Evolutionary conservation across 2,888 invertebrate genomes (phyloP).

Genomic region (Troglohyphantes excavatus): DNA sequence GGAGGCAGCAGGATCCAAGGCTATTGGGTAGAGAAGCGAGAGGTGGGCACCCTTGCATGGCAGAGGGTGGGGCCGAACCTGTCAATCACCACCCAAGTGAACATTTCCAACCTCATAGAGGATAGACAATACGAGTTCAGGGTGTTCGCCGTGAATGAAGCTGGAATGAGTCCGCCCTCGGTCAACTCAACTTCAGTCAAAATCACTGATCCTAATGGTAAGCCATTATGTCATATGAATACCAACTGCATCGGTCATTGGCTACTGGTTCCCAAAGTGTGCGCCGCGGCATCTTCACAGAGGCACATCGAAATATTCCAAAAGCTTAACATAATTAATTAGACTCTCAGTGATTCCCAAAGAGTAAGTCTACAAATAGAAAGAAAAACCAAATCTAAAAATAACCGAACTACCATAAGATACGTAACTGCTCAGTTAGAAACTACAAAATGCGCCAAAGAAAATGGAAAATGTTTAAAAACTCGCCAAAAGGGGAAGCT

Average conservation of each 20-base stretch:
- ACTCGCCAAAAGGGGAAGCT: no score
- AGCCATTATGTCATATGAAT: background rate
- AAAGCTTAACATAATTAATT: background rate
- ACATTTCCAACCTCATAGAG: constrained; percentile 97
- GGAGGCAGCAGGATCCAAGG: constrained; percentile 98
- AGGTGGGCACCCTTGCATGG: constrained; percentile 94
- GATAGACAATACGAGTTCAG: constrained; percentile 99
- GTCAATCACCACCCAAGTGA: constrained; percentile 94
- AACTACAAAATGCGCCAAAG: no score
- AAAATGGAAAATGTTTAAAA: no score
- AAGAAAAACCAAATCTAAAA: no score
- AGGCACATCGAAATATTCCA: background rate
- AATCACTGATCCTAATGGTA: constrained; percentile 92
- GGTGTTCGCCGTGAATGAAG: constrained; percentile 97
- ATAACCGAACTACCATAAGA: no score
- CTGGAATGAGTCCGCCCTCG: constrained; percentile 94
- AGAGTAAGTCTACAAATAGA: background rate
- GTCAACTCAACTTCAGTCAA: constrained; percentile 93
- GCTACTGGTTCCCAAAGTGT: background rate
- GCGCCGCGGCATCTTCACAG: no score
- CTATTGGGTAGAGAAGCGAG: constrained; percentile 99
- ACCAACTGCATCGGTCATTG: background rate
- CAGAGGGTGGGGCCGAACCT: constrained; percentile 90
- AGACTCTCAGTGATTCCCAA: no score
- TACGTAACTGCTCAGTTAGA: no score